These are phyloP conservation scores for Pagrus major DNA, from an alignment of 2,113 vertebrate genomes.

Conservation along the genomic window DNA sequence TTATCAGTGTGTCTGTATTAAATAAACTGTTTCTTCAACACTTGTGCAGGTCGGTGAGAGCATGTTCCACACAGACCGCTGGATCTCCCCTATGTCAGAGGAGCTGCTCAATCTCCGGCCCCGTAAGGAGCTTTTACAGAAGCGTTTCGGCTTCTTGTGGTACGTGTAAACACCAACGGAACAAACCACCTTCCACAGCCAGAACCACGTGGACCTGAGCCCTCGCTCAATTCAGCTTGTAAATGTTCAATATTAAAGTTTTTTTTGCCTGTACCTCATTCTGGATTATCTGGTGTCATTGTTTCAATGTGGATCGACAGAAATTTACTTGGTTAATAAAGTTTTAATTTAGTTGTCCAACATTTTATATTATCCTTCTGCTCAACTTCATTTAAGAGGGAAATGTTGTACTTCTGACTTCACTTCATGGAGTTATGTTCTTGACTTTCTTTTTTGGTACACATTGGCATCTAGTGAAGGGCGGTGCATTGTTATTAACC, in stretches of 20 bases:
- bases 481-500: no score
- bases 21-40: not conserved
- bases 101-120: slow-evolving; percentile 90
- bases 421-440: no score
- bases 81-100: slow-evolving; percentile 84
- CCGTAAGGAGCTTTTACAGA: slow-evolving; percentile 64
- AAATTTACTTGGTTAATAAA: not conserved
- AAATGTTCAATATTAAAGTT: slow-evolving; percentile 85
- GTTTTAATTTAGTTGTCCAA: not conserved
- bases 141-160: slow-evolving; percentile 83
- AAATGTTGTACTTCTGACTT: no score
- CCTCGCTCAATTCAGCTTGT: slow-evolving; percentile 65
- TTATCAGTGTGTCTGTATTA: not conserved
- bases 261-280: slow-evolving; percentile 70
- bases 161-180: slow-evolving; percentile 77
- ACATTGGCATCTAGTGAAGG: no score
- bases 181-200: not conserved
- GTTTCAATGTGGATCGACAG: not conserved
- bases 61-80: slow-evolving; percentile 90
- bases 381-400: no score
- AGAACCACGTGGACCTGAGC: slow-evolving; percentile 4
- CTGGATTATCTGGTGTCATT: not conserved
- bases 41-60: slow-evolving; percentile 89
- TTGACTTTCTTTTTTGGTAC: no score
- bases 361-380: not conserved